These are phyloP conservation scores for Salminus brasiliensis DNA, from an alignment of 2,113 vertebrate genomes.

Conservation along the genomic window DNA sequence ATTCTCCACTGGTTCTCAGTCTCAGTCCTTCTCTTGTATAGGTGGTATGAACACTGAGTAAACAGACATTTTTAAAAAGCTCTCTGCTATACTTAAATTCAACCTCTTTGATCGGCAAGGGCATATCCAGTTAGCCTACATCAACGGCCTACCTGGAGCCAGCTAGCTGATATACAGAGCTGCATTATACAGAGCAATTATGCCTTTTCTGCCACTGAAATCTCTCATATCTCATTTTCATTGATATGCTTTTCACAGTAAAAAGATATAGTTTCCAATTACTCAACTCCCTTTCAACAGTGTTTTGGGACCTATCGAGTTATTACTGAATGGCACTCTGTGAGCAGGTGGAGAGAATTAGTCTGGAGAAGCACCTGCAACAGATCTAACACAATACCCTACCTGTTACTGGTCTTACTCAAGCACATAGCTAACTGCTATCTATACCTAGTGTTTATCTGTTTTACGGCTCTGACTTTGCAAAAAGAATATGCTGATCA, in stretches of 20 bases:
- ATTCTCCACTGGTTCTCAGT: slow-evolving; percentile 54
- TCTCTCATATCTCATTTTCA: too few relatives aligned
- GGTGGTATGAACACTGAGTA: too few relatives aligned
- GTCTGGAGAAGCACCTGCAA: slow-evolving; percentile 5
- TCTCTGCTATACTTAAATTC: not conserved
- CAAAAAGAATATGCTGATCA: too few relatives aligned
- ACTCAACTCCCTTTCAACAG: not conserved
- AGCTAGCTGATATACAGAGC: not conserved
- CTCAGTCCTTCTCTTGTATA: slow-evolving; percentile 46
- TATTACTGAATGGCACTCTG: not conserved
- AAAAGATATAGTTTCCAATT: not conserved
- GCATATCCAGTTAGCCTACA: not conserved
- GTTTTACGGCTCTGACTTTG: too few relatives aligned
- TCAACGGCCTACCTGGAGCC: not conserved
- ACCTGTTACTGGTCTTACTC: not conserved
- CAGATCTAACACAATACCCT: slow-evolving; percentile 14
- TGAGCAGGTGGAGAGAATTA: not conserved
- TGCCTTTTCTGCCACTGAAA: too few relatives aligned
- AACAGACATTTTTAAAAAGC: too few relatives aligned
- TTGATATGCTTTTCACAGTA: not conserved
- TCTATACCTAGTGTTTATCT: too few relatives aligned
- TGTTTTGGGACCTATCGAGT: not conserved
- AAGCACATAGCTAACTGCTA: not conserved
- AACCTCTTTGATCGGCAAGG: not conserved
- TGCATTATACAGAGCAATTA: not conserved